phyloP scores from a whole-genome alignment of 2,113 vertebrate species.

The Nibea coibor region DNA sequence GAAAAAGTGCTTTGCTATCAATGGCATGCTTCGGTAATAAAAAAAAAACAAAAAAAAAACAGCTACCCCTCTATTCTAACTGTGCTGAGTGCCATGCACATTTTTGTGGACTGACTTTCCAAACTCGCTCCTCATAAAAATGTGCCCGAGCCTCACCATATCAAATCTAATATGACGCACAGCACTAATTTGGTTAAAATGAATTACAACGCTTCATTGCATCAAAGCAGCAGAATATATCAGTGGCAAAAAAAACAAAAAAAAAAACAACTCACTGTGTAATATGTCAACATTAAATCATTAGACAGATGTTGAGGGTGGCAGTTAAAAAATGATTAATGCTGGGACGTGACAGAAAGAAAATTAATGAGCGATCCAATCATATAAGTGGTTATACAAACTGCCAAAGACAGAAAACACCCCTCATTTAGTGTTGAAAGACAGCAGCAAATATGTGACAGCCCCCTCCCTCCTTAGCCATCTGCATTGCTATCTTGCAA shows the following conservation, averaged over 20 bases:
- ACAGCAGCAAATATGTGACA: constrained; percentile 61
- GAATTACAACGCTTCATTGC: constrained; percentile 52
- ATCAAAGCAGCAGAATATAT: constrained; percentile 63
- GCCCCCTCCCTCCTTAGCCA: constrained; percentile 30
- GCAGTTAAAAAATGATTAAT: constrained; percentile 67
- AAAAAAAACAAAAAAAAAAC: too few species aligned
- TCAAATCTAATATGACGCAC: constrained; percentile 52
- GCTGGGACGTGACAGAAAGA: constrained; percentile 59
- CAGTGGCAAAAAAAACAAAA: constrained; percentile 46
- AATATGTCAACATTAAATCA: constrained; percentile 73
- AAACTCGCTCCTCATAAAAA: constrained; percentile 22
- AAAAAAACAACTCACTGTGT: constrained; percentile 64
- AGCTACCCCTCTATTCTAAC: not conserved
- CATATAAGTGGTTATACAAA: constrained; percentile 71
- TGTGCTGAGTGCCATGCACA: not conserved
- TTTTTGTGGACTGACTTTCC: constrained; percentile 24
- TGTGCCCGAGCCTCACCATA: constrained; percentile 33
- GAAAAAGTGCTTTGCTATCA: not conserved
- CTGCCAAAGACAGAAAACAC: constrained; percentile 66
- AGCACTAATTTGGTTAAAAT: constrained; percentile 63
- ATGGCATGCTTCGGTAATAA: not conserved
- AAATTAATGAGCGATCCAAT: constrained; percentile 73
- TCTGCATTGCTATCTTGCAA: constrained; percentile 45
- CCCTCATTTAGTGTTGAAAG: constrained; percentile 55
- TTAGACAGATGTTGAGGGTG: constrained; percentile 64